Evolutionary conservation across 2,888 invertebrate genomes (phyloP).

Genomic region (Parascotia fuliginaria): DNA sequence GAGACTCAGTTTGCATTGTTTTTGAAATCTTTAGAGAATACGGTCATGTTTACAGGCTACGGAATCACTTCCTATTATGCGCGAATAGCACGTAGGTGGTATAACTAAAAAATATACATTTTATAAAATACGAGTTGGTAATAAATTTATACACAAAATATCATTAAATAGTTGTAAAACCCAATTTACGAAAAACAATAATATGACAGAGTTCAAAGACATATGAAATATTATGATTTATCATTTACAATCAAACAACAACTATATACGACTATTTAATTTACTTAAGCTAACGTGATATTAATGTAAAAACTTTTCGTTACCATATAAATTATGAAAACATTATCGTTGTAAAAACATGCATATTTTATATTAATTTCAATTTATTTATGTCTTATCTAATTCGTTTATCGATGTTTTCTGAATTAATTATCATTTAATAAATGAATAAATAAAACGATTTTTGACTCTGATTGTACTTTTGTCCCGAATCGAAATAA

Average conservation of each 20-base stretch:
- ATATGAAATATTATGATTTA: neutral
- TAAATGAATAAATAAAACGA: too few species aligned
- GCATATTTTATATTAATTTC: neutral
- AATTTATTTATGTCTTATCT: neutral
- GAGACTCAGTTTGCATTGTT: too few species aligned
- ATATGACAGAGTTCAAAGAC: constrained; percentile 2
- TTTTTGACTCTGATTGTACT: too few species aligned
- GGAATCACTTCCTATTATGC: too few species aligned
- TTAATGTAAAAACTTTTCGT: constrained; percentile 46
- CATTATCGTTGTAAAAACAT: neutral
- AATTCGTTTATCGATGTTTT: constrained; percentile 1
- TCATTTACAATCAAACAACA: constrained; percentile 4
- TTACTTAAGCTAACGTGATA: constrained; percentile 41
- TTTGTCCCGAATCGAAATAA: too few species aligned
- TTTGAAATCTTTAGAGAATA: too few species aligned
- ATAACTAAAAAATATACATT: too few species aligned
- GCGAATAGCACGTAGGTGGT: too few species aligned
- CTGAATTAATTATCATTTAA: constrained; percentile 3
- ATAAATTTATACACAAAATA: too few species aligned
- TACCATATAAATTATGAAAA: constrained; percentile 39
- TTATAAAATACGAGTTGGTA: too few species aligned
- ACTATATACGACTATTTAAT: constrained; percentile 35
- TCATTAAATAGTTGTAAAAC: neutral
- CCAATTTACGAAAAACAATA: too few species aligned
- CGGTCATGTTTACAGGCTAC: too few species aligned